phyloP scores from a whole-genome alignment of 2,797 vertebrate species.

The Epinephelus awoara region DNA sequence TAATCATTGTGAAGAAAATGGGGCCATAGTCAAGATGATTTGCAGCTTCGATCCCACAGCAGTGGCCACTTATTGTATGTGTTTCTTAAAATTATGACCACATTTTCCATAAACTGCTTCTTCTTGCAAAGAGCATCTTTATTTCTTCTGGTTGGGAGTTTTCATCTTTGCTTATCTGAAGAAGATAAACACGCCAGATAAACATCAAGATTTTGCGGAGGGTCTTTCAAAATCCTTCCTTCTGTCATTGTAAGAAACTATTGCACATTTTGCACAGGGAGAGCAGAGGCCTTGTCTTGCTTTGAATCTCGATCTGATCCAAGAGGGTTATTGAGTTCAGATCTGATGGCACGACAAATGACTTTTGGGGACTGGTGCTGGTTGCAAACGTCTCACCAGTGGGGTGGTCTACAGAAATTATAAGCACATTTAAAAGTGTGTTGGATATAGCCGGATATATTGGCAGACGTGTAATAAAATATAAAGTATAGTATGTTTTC shows the following conservation, averaged over 20 bases:
- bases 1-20: conserved; percentile 18
- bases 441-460: too few species aligned
- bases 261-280: conserved; percentile 3
- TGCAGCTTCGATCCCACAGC: conserved; percentile 29
- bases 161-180: conserved; percentile 32
- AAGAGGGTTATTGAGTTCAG: conserved; percentile 1
- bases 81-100: conserved; percentile 41
- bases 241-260: conserved; percentile 26
- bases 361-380: neutral
- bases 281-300: conserved; percentile 1
- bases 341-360: neutral
- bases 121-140: conserved; percentile 33
- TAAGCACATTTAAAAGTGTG: neutral
- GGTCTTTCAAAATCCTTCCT: conserved; percentile 22
- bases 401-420: conserved; percentile 3
- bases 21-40: conserved; percentile 31
- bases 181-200: conserved; percentile 40
- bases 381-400: neutral
- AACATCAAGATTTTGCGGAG: conserved; percentile 15
- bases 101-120: conserved; percentile 53
- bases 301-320: conserved; percentile 16
- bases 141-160: conserved; percentile 42
- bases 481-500: too few species aligned
- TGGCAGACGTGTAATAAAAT: too few species aligned
- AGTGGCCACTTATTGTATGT: conserved; percentile 15